Evolutionary conservation across 1,140 invertebrate genomes (phyloP).

Genomic region (Calycopis cecrops): DNA sequence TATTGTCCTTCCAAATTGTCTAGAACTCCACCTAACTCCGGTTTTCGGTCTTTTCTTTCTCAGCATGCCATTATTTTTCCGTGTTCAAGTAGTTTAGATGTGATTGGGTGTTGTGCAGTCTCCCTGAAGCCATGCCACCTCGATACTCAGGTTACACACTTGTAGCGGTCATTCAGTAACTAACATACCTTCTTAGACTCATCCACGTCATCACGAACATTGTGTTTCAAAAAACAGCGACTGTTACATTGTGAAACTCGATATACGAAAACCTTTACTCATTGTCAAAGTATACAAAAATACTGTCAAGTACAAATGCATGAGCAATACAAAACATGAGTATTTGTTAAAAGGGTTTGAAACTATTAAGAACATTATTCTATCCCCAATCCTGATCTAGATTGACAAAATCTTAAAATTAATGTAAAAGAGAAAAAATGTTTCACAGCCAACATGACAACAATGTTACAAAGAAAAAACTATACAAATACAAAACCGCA

Average conservation of each 20-base stretch:
- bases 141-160: constrained; percentile 24
- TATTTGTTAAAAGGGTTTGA: too few relatives aligned
- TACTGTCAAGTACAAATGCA: not conserved
- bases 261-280: constrained; percentile 15
- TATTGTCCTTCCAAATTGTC: not conserved
- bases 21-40: not conserved
- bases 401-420: too few relatives aligned
- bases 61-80: constrained; percentile 1
- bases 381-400: too few relatives aligned
- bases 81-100: constrained; percentile 18
- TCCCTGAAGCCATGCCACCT: constrained; percentile 24
- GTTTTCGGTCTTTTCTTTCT: constrained; percentile 1
- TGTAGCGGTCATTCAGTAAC: constrained; percentile 37
- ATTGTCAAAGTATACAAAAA: not conserved
- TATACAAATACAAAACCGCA: too few relatives aligned
- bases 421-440: too few relatives aligned
- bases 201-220: constrained; percentile 38
- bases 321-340: too few relatives aligned
- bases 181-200: constrained; percentile 42
- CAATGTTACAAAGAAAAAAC: too few relatives aligned
- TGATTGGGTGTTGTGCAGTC: constrained; percentile 49
- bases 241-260: constrained; percentile 23
- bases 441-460: too few relatives aligned
- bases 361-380: too few relatives aligned
- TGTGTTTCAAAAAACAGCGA: constrained; percentile 36